A percentile compares a stretch with the other conserved stretches of the same genome.
These are phyloP conservation scores for Panagrolaimus sp. DNA, from an alignment of 1,140 invertebrate species.

Conservation along the genomic window DNA sequence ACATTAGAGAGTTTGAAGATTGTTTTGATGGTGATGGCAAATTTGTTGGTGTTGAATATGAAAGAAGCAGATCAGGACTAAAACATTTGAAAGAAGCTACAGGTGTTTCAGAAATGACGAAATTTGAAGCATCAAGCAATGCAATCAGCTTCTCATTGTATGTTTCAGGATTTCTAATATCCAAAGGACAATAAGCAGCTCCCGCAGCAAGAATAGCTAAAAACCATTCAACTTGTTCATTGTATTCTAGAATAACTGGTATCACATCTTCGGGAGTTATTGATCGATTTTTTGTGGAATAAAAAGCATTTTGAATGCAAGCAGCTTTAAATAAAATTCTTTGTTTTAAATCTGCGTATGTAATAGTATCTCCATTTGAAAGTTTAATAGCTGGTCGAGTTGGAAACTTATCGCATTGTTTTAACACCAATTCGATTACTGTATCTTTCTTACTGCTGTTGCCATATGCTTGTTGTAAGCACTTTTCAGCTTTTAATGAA, in stretches of 20 bases:
- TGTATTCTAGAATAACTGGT: constrained; percentile 8
- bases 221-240: constrained; percentile 17
- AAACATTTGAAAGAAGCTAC: constrained; percentile 1
- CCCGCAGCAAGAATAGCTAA: constrained; percentile 28
- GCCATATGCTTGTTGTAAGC: not conserved
- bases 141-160: constrained; percentile 16
- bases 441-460: not conserved
- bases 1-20: constrained; percentile 25
- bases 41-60: not conserved
- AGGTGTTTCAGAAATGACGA: not conserved
- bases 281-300: no score
- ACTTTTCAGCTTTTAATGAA: not conserved
- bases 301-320: not conserved
- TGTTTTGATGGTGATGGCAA: not conserved
- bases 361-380: not conserved
- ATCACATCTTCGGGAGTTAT: constrained; percentile 18
- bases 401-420: not conserved
- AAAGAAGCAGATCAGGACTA: not conserved
- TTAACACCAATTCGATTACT: not conserved
- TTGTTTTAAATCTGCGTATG: not conserved
- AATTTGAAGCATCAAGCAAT: constrained; percentile 12
- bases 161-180: constrained; percentile 22
- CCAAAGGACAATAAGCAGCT: constrained; percentile 29
- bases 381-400: not conserved
- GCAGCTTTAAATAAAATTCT: not conserved